Evolutionary conservation across 2,797 vertebrate species (phyloP).

Genomic region (Brachymystax lenok): DNA sequence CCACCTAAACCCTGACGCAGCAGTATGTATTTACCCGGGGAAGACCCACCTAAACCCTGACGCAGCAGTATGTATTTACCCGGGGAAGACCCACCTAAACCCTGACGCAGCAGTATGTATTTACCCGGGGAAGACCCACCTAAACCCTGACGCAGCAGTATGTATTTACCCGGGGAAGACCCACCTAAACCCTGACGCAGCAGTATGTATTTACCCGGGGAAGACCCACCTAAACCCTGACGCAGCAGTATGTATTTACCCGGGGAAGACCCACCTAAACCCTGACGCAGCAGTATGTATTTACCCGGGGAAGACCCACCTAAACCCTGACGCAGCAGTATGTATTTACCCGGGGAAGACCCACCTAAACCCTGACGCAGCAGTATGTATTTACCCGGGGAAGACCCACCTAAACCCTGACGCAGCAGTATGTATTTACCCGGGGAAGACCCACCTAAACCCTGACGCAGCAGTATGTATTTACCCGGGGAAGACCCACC

Average conservation of each 20-base stretch:
- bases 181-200: too few species aligned
- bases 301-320: too few species aligned
- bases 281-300: background rate
- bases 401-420: too few species aligned
- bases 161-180: conserved; percentile 71
- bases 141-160: too few species aligned
- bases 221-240: too few species aligned
- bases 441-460: conserved; percentile 21
- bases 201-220: background rate
- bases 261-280: conserved; percentile 21
- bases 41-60: too few species aligned
- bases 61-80: conserved; percentile 67
- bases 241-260: conserved; percentile 67
- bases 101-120: background rate
- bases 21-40: background rate
- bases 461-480: background rate
- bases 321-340: too few species aligned
- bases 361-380: too few species aligned
- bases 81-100: conserved; percentile 21
- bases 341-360: conserved; percentile 71
- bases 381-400: background rate
- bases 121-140: too few species aligned
- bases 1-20: too few species aligned
- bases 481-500: too few species aligned
- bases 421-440: conserved; percentile 67